Evolutionary conservation across 2,888 invertebrate genomes (phyloP).

Genomic region (Kuschelorhynchus macadamiae): DNA sequence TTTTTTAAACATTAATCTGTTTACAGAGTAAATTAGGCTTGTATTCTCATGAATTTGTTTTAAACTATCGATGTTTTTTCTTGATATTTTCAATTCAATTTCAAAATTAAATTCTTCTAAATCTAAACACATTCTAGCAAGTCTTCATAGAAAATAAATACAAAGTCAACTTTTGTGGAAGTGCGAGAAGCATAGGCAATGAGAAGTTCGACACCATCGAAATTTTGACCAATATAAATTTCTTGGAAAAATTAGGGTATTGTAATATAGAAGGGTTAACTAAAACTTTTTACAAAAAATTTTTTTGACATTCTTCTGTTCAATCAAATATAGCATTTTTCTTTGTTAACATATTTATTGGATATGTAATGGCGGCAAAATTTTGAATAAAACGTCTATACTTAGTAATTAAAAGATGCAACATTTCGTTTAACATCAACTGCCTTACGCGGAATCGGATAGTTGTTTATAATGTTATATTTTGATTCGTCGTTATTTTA

Average conservation of each 20-base stretch:
- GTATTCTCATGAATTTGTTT: conserved; percentile 12
- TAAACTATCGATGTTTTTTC: conserved; percentile 15
- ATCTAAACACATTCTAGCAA: too few species aligned
- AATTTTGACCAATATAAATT: neutral
- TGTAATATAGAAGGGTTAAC: conserved; percentile 35
- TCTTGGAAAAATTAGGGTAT: conserved; percentile 30
- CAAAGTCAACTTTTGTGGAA: conserved; percentile 28
- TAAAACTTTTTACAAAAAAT: conserved; percentile 15
- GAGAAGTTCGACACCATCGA: conserved; percentile 2
- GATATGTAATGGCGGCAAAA: neutral
- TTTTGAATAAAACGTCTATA: neutral
- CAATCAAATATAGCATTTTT: conserved; percentile 16
- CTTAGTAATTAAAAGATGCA: neutral
- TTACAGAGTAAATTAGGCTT: conserved; percentile 13
- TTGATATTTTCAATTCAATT: neutral
- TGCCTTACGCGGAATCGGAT: too few species aligned
- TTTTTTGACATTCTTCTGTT: conserved; percentile 4
- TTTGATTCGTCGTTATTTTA: too few species aligned
- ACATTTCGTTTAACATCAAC: too few species aligned
- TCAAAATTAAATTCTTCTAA: neutral
- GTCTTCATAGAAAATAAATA: neutral
- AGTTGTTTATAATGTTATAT: too few species aligned
- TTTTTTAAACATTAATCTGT: conserved; percentile 14
- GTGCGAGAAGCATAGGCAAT: conserved; percentile 27
- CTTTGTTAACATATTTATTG: conserved; percentile 1